Percentiles rank a stretch among this genome's conserved stretches.
phyloP scores from a whole-genome alignment of 64 coral and sea anemone species.

The Montipora foliosa region DNA sequence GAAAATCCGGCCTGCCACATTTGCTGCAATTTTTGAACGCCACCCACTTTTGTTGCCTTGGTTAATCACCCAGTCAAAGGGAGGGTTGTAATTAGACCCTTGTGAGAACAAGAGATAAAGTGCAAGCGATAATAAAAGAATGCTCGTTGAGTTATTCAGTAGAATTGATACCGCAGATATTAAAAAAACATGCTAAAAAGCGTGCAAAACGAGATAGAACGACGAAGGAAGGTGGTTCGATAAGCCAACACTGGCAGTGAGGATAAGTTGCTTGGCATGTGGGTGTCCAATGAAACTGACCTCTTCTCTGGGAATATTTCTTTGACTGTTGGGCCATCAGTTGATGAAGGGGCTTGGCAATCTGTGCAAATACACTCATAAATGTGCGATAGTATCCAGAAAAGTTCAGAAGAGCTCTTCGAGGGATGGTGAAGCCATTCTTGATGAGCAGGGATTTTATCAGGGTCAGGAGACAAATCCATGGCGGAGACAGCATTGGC shows the following conservation, averaged over 20 bases:
- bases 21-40: too few species aligned
- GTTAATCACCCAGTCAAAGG: too few species aligned
- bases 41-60: too few species aligned
- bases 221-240: conserved; percentile 29
- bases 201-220: neutral
- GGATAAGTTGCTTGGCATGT: conserved; percentile 7
- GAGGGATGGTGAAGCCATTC: conserved; percentile 56
- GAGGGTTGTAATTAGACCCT: too few species aligned
- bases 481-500: conserved; percentile 42
- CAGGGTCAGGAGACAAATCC: conserved; percentile 49
- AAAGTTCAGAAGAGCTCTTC: conserved; percentile 28
- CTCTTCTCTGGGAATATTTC: neutral
- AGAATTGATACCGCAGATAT: too few species aligned
- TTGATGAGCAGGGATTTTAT: conserved; percentile 38
- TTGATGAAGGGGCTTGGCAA: conserved; percentile 24
- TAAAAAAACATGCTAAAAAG: too few species aligned
- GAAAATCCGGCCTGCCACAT: too few species aligned
- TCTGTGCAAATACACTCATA: conserved; percentile 11
- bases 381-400: conserved; percentile 61
- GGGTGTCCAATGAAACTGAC: conserved; percentile 1
- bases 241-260: conserved; percentile 61
- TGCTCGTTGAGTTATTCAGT: too few species aligned
- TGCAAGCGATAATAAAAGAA: too few species aligned
- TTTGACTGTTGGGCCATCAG: neutral
- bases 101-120: too few species aligned